phyloP scores from a whole-genome alignment of 2,888 invertebrate species.

The Temnothorax unifasciatus region DNA sequence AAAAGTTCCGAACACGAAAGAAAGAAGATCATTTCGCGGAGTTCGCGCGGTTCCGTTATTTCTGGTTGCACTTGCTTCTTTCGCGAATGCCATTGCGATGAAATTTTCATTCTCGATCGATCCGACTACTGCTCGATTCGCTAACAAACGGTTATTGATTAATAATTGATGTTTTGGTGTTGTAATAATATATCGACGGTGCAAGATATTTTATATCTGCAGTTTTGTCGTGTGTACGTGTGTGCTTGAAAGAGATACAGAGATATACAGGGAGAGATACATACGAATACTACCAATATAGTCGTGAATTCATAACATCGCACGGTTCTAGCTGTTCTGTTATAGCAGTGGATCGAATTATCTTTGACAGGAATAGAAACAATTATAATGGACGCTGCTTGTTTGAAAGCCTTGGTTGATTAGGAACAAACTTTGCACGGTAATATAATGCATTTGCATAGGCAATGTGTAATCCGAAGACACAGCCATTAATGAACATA shows the following conservation, averaged over 20 bases:
- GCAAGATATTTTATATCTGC: background rate
- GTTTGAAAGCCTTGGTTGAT: slow-evolving; percentile 33
- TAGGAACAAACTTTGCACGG: slow-evolving; percentile 19
- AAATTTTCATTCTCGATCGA: slow-evolving; percentile 18
- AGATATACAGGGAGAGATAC: background rate
- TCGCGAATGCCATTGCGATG: background rate
- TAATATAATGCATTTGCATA: background rate
- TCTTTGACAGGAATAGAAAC: slow-evolving; percentile 31
- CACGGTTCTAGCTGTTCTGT: background rate
- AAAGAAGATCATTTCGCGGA: slow-evolving; percentile 35
- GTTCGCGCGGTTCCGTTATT: slow-evolving; percentile 20
- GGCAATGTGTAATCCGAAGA: background rate
- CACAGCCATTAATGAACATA: background rate
- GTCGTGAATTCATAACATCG: slow-evolving; percentile 15
- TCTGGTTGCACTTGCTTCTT: slow-evolving; percentile 16
- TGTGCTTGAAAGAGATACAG: background rate
- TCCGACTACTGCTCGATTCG: background rate
- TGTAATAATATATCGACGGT: background rate
- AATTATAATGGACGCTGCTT: slow-evolving; percentile 37
- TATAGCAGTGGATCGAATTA: slow-evolving; percentile 14
- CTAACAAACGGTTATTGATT: background rate
- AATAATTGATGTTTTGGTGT: background rate
- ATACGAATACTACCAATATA: background rate
- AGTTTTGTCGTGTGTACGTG: background rate
- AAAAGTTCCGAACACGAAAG: slow-evolving; percentile 39